These are phyloP conservation scores for Mycteria americana DNA, from an alignment of 2,797 vertebrate genomes.

Conservation along the genomic window DNA sequence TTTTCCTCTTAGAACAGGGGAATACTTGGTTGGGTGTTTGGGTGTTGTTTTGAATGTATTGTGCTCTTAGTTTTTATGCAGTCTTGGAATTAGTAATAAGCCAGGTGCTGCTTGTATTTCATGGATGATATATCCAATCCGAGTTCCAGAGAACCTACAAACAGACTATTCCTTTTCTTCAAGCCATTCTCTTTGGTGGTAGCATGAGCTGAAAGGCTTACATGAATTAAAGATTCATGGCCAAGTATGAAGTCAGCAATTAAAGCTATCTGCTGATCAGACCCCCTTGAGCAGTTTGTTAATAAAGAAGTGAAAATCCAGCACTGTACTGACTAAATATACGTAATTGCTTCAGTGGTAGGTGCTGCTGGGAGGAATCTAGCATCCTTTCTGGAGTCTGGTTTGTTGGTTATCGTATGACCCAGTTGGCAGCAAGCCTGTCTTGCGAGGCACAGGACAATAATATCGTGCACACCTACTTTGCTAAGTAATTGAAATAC, in stretches of 20 bases:
- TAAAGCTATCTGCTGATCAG: not conserved
- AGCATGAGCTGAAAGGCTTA: not conserved
- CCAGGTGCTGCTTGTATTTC: not conserved
- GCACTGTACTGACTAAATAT: not conserved
- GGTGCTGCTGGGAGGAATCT: not conserved
- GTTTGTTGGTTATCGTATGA: slow-evolving; percentile 6
- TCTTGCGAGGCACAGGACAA: not conserved
- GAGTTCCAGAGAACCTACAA: not conserved
- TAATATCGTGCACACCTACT: not conserved
- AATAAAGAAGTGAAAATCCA: not conserved
- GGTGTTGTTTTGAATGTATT: not conserved
- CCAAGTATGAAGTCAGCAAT: not conserved
- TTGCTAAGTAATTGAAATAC: not conserved
- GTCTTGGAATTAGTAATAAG: not conserved
- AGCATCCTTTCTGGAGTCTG: not conserved
- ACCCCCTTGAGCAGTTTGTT: not conserved
- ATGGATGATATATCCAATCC: not conserved
- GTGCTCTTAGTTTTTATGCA: not conserved
- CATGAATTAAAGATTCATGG: not conserved
- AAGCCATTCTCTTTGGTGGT: not conserved
- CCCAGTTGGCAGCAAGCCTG: slow-evolving; percentile 18
- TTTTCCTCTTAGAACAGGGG: not conserved
- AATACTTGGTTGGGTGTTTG: not conserved
- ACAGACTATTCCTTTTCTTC: not conserved
- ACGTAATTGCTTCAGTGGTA: not conserved